These are phyloP conservation scores for Trididemnum nubilum DNA, from an alignment of 23 tunicate species.

Conservation along the genomic window DNA sequence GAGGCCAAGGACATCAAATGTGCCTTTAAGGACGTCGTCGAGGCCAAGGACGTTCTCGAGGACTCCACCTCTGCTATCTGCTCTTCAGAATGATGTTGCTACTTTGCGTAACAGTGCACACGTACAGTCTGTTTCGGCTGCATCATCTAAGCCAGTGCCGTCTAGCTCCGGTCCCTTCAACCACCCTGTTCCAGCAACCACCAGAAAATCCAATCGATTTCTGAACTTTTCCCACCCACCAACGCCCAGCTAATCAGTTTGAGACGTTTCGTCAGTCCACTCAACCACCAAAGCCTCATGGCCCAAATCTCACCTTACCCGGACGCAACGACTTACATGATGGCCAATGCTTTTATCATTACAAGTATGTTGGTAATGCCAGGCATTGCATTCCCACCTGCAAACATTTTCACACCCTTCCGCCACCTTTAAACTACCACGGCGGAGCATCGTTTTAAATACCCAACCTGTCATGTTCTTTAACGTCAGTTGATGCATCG, in stretches of 20 bases:
- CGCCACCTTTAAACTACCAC: conserved; percentile 19
- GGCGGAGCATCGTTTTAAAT: conserved; percentile 6
- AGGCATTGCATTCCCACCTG: conserved; percentile 9
- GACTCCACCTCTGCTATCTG: too few relatives aligned
- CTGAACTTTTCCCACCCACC: neutral
- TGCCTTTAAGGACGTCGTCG: too few relatives aligned
- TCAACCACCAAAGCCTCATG: neutral
- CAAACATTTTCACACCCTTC: neutral
- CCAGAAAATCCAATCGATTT: neutral
- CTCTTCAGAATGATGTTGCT: neutral
- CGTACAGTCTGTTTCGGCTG: neutral
- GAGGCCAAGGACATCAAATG: too few relatives aligned
- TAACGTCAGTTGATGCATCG: conserved; percentile 4
- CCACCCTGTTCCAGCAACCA: neutral
- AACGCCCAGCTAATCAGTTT: neutral
- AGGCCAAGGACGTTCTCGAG: too few relatives aligned
- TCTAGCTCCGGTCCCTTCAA: too few relatives aligned
- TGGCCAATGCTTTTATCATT: conserved; percentile 15
- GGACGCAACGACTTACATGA: neutral
- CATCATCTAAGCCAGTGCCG: neutral
- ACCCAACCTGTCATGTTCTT: neutral
- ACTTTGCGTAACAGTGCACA: neutral
- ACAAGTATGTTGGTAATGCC: neutral
- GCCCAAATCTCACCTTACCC: conserved; percentile 5
- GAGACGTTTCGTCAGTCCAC: too few relatives aligned